These are phyloP conservation scores for Drosophila dives DNA, from an alignment of 2,888 invertebrate species.

Conservation along the genomic window DNA sequence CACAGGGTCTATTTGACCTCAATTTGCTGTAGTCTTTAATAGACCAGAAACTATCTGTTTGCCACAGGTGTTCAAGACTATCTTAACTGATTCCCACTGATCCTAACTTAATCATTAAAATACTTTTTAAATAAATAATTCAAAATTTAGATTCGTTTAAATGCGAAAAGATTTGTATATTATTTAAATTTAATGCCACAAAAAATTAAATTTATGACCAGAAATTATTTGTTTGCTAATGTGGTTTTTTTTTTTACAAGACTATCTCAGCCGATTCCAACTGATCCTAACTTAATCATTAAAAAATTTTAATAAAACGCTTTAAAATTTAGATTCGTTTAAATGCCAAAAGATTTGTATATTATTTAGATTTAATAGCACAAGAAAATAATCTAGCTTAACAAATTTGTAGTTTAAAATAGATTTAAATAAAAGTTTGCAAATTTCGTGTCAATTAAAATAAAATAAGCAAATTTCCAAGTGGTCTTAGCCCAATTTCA, in stretches of 20 bases:
- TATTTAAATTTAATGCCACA: neutral
- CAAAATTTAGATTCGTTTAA: neutral
- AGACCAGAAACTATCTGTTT: neutral
- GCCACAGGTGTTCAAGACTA: too few relatives aligned
- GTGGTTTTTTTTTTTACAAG: neutral
- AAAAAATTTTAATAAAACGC: too few relatives aligned
- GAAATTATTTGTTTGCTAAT: neutral
- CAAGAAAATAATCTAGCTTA: neutral
- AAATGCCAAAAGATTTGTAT: too few relatives aligned
- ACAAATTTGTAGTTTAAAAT: neutral
- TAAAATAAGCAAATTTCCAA: neutral
- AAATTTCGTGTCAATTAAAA: neutral
- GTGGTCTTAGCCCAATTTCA: neutral
- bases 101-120: neutral
- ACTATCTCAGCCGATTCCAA: neutral
- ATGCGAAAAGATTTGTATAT: too few relatives aligned
- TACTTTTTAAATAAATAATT: neutral
- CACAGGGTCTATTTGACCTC: conserved; percentile 28
- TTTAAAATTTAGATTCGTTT: neutral
- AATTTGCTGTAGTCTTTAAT: conserved; percentile 33
- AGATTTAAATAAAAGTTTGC: neutral
- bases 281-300: too few relatives aligned
- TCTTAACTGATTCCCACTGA: too few relatives aligned
- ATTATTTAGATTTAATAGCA: neutral
- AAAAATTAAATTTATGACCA: neutral